phyloP scores from a whole-genome alignment of 2,888 invertebrate species.

The Plagodis dolabraria region DNA sequence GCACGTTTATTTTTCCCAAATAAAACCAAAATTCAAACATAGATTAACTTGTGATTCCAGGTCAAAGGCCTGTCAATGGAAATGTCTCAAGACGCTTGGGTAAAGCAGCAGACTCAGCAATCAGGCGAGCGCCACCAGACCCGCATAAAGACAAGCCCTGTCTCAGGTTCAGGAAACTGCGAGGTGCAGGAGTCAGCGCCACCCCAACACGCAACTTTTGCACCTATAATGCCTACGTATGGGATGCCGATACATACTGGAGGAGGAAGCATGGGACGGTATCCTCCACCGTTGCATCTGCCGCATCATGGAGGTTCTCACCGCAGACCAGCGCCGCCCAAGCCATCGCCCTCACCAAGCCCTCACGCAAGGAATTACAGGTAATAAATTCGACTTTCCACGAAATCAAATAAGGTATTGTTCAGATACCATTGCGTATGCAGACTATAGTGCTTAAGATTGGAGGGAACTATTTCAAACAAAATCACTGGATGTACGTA shows the following conservation, averaged over 20 bases:
- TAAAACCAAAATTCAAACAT: neutral
- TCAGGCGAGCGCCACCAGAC: conserved; percentile 72
- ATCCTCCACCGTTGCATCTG: conserved; percentile 85
- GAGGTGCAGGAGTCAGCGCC: conserved; percentile 86
- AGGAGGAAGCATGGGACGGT: conserved; percentile 72
- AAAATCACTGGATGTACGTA: too few species aligned
- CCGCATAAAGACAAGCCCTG: conserved; percentile 78
- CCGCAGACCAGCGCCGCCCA: conserved; percentile 76
- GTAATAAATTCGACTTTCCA: conserved; percentile 59
- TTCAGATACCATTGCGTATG: too few species aligned
- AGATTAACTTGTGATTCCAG: conserved; percentile 52
- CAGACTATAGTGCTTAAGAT: too few species aligned
- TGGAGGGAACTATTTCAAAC: too few species aligned
- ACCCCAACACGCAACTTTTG: conserved; percentile 71
- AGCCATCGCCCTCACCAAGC: conserved; percentile 81
- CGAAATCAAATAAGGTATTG: too few species aligned
- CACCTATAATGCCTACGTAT: conserved; percentile 75
- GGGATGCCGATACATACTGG: conserved; percentile 69
- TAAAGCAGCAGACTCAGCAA: conserved; percentile 79
- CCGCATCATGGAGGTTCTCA: conserved; percentile 84
- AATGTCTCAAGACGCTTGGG: conserved; percentile 81
- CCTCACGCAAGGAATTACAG: conserved; percentile 84
- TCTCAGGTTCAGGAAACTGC: conserved; percentile 73
- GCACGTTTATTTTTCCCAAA: too few species aligned
- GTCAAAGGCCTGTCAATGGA: conserved; percentile 82